Conservation (phyloP, 2,797 vertebrate genomes). For the Buphagus erythrorhynchus region DNA sequence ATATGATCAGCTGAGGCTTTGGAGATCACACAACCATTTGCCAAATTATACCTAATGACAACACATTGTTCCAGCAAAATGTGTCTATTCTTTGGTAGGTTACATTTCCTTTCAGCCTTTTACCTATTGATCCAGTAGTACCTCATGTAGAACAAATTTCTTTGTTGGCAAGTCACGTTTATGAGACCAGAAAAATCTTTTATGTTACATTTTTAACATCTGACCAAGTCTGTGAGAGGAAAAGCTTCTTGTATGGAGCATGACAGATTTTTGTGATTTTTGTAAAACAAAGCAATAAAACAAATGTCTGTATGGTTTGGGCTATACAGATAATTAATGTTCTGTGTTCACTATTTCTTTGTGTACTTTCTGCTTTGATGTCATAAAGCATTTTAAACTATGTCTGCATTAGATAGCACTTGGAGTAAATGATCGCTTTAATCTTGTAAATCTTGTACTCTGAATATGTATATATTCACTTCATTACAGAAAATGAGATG, state of each 20-base stretch:
- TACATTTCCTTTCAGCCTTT: neutral
- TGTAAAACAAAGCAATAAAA: neutral
- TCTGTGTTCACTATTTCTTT: neutral
- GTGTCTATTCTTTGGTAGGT: neutral
- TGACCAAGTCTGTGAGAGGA: neutral
- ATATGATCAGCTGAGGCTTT: conserved; percentile 31
- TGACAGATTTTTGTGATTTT: neutral
- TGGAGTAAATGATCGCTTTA: neutral
- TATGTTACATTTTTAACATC: neutral
- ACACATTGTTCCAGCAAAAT: conserved; percentile 28
- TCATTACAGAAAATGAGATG: neutral
- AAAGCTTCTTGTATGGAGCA: neutral
- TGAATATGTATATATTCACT: neutral
- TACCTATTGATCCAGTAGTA: neutral
- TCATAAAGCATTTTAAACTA: neutral
- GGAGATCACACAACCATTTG: conserved; percentile 16
- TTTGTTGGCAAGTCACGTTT: neutral
- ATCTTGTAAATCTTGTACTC: neutral
- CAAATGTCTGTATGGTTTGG: neutral
- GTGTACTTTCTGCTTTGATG: neutral
- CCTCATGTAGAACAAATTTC: neutral
- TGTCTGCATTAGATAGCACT: neutral
- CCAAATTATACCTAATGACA: conserved; percentile 55
- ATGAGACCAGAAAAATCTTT: neutral
- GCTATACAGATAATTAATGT: neutral